A percentile compares a stretch with the other conserved stretches of the same genome.
These are phyloP conservation scores for Mimas tiliae DNA, from an alignment of 2,888 invertebrate species.

Conservation along the genomic window DNA sequence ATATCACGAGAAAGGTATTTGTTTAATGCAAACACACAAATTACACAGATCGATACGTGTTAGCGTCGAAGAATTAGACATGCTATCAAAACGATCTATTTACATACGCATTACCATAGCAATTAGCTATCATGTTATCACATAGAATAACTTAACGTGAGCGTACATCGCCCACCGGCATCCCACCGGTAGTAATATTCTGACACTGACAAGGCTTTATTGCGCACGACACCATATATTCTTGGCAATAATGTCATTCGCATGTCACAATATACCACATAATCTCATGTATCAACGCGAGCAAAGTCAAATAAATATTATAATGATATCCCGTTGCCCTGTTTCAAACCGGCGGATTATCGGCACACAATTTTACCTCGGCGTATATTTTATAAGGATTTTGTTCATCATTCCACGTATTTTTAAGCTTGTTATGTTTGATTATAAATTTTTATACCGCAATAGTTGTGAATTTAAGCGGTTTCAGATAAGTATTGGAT, in stretches of 20 bases:
- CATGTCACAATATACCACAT: conserved; percentile 60
- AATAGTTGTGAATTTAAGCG: neutral
- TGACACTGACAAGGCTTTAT: conserved; percentile 53
- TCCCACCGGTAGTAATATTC: conserved; percentile 42
- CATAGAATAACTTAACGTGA: conserved; percentile 12
- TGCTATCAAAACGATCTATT: conserved; percentile 24
- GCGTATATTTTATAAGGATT: conserved; percentile 1
- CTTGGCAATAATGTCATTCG: conserved; percentile 55
- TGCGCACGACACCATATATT: conserved; percentile 38
- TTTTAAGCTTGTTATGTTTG: neutral
- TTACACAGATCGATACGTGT: neutral
- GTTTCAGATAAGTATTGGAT: neutral
- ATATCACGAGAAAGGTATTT: neutral
- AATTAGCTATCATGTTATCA: conserved; percentile 21
- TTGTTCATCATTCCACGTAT: neutral
- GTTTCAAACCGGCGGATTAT: conserved; percentile 16
- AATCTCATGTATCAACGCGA: conserved; percentile 62
- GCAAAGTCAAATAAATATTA: conserved; percentile 62
- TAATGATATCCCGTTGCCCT: conserved; percentile 29
- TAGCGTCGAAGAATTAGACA: conserved; percentile 14
- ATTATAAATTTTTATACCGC: neutral
- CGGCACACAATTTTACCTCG: conserved; percentile 9
- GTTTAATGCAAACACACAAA: too few species aligned
- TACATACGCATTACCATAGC: conserved; percentile 29
- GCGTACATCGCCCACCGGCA: conserved; percentile 39